phyloP scores from a whole-genome alignment of 2,888 invertebrate species.

The Smittia aterrima region DNA sequence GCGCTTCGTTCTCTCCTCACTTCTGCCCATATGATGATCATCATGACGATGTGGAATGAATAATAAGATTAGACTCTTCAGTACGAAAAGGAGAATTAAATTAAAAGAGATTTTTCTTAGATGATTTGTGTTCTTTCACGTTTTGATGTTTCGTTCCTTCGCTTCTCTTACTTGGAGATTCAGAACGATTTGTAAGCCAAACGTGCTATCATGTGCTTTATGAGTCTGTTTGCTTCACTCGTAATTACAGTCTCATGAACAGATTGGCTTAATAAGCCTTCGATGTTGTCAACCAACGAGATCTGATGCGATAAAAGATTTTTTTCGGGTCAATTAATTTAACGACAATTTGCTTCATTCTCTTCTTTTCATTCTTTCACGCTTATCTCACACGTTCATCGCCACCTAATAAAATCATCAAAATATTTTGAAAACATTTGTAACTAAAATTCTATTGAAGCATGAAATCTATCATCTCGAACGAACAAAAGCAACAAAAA shows the following conservation, averaged over 20 bases:
- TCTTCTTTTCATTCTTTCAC: neutral
- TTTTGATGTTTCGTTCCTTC: conserved; percentile 22
- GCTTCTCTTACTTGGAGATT: conserved; percentile 8
- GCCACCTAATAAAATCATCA: conserved; percentile 40
- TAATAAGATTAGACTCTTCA: conserved; percentile 41
- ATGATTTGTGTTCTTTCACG: conserved; percentile 39
- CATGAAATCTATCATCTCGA: conserved; percentile 27
- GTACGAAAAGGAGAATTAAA: conserved; percentile 32
- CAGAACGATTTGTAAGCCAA: conserved; percentile 30
- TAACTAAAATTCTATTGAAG: conserved; percentile 10
- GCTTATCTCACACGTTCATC: conserved; percentile 16
- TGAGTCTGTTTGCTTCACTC: neutral
- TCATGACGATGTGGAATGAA: conserved; percentile 38
- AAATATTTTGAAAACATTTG: conserved; percentile 40
- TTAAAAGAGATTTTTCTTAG: conserved; percentile 40
- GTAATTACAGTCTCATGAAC: neutral
- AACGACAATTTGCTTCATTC: neutral
- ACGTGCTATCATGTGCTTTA: conserved; percentile 35
- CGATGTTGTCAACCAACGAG: neutral
- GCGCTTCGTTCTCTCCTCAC: conserved; percentile 1
- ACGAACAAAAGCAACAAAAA: conserved; percentile 17
- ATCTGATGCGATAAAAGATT: neutral
- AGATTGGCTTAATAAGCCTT: neutral
- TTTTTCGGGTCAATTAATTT: conserved; percentile 6
- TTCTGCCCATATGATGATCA: conserved; percentile 24